Evolutionary conservation across 2,113 vertebrate genomes (phyloP), one percentile per base, ranked within the genome.

Genomic region (Microtus ochrogaster): DNA sequence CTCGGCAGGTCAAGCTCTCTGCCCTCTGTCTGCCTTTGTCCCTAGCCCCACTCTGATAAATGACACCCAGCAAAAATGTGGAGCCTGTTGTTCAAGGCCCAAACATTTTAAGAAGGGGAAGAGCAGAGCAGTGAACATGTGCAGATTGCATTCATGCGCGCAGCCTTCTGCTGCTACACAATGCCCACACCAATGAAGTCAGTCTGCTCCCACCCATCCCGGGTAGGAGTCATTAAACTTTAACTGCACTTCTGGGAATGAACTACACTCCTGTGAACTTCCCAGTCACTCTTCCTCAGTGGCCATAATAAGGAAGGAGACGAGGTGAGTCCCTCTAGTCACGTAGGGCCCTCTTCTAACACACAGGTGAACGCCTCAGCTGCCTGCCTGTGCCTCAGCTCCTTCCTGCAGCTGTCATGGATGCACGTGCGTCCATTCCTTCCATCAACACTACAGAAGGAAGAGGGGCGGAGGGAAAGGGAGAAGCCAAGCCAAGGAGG

Each of bases 161-260:
- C 47, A 41, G 58, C 30, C 16, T 21, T 91, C 65, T 78, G 41
- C 21, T 0, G 49, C 52, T 39, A 10, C 3, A 22, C 28, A 81
- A 79, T 44, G 12, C 76, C 68, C 44, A 36, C 0, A 12, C 26
- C 52, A 33, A 24, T 13, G 73, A 91, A 94, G n/a, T 70, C 70
- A 63, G 12, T 44, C 66, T 81, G 78, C 96, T 91, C 89, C 94
- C n/a, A 66, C 36, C 89, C 85, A 12, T 33, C 70, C 1, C 1
- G 70, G 0, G 2, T 8, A 7, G 17, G 0, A 2, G n/a, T 82
- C 96, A 61, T 97, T 98, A 96, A 98, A 98, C 92, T 94, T 98
- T 97, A 98, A 98, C 98, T 86, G 83, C 19, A 47, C 65, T 82
- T 47, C 0, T 0, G 52, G 87, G 0, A 58, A 58, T 58, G 55